phyloP scores from a whole-genome alignment of 2,113 vertebrate species.

The Thunnus thynnus region DNA sequence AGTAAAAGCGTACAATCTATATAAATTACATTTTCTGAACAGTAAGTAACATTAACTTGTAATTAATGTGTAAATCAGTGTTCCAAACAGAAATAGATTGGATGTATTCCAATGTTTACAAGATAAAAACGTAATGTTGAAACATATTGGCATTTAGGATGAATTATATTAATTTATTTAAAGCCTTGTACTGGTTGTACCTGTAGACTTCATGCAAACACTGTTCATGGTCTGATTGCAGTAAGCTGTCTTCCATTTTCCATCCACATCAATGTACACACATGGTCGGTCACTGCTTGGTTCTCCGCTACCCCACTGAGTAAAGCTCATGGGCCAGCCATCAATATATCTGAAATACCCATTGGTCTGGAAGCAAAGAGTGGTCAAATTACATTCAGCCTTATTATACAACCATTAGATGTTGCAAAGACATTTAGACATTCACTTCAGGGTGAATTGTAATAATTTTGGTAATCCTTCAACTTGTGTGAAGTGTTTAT shows the following conservation, averaged over 20 bases:
- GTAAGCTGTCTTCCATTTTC: slow-evolving; percentile 87
- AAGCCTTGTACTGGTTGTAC: slow-evolving; percentile 68
- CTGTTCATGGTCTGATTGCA: slow-evolving; percentile 86
- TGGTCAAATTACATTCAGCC: not conserved
- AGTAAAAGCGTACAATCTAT: not conserved
- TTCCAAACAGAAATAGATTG: not conserved
- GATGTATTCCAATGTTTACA: not conserved
- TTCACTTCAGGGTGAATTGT: too few relatives aligned
- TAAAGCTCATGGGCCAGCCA: slow-evolving; percentile 85
- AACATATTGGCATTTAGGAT: not conserved
- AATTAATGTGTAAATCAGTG: not conserved
- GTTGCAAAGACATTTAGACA: too few relatives aligned
- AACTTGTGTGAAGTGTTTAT: too few relatives aligned
- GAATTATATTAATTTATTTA: not conserved
- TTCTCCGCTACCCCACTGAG: slow-evolving; percentile 85
- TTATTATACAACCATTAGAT: too few relatives aligned
- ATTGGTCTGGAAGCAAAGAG: slow-evolving; percentile 80
- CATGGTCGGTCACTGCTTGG: slow-evolving; percentile 83
- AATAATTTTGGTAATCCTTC: too few relatives aligned
- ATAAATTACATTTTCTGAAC: too few relatives aligned
- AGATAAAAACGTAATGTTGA: too few relatives aligned
- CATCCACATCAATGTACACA: slow-evolving; percentile 85
- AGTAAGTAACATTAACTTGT: too few relatives aligned
- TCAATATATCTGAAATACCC: slow-evolving; percentile 87
- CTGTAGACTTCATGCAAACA: slow-evolving; percentile 86